A percentile compares a stretch with the other conserved stretches of the same genome.
These are phyloP conservation scores for Hafferia zeledoni DNA, from an alignment of 2,797 vertebrate species.

Conservation along the genomic window DNA sequence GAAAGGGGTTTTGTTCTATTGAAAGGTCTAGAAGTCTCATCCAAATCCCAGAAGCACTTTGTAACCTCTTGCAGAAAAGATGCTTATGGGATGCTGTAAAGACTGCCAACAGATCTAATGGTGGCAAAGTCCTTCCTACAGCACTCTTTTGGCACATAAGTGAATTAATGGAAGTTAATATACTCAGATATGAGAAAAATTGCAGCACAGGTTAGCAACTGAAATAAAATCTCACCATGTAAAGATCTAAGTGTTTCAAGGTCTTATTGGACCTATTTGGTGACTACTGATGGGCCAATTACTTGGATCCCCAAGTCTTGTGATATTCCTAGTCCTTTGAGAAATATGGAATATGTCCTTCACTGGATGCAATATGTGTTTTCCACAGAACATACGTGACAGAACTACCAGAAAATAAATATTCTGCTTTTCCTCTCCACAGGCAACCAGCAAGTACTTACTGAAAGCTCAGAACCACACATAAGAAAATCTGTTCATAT, in stretches of 20 bases:
- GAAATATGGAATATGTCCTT: neutral
- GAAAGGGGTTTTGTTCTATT: neutral
- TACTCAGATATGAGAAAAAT: neutral
- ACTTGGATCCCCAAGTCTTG: neutral
- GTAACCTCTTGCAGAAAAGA: neutral
- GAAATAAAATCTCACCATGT: neutral
- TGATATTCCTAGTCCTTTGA: neutral
- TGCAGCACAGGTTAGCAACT: neutral
- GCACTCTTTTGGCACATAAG: neutral
- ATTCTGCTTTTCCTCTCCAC: neutral
- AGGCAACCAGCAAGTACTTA: neutral
- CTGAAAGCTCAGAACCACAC: neutral
- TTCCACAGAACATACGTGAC: neutral
- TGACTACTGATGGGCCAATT: neutral
- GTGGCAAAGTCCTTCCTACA: neutral
- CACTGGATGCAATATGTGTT: neutral
- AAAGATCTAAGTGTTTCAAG: neutral
- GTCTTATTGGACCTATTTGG: neutral
- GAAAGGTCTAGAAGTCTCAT: neutral
- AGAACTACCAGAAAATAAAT: neutral
- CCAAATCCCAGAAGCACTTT: neutral
- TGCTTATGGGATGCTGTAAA: neutral
- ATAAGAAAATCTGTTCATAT: neutral
- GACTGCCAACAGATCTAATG: neutral
- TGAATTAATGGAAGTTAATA: neutral